Percentiles rank a stretch among this genome's conserved stretches.
Conservation (phyloP, 2,888 invertebrate species). For the Acanthococcus lagerstroemiae region DNA sequence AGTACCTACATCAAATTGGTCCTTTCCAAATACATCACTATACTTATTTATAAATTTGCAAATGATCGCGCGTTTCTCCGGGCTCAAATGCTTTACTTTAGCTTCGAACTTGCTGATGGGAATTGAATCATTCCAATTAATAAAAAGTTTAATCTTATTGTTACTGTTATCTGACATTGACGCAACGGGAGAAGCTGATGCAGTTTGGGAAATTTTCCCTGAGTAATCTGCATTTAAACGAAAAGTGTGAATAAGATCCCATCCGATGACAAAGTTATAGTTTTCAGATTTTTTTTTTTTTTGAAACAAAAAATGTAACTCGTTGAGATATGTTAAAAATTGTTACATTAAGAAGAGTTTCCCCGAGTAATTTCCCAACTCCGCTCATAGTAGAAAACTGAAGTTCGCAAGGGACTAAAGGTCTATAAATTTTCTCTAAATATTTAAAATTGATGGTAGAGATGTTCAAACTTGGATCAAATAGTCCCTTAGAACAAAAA, state of each 20-base stretch:
- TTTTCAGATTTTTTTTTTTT: not conserved
- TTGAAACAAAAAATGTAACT: not conserved
- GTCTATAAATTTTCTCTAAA: not conserved
- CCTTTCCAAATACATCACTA: not conserved
- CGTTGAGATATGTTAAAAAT: not conserved
- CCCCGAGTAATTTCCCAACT: not conserved
- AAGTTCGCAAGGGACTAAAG: not conserved
- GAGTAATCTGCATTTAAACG: not conserved
- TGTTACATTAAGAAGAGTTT: not conserved
- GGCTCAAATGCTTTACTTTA: not conserved
- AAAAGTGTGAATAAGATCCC: not conserved
- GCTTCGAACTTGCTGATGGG: not conserved
- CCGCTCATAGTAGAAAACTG: conserved; percentile 1
- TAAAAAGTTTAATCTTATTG: not conserved
- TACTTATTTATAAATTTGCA: not conserved
- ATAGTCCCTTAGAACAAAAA: not conserved
- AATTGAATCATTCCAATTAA: conserved; percentile 5
- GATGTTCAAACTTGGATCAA: not conserved
- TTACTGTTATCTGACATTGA: not conserved
- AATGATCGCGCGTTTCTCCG: not conserved
- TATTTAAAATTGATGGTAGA: not conserved
- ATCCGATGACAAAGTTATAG: not conserved
- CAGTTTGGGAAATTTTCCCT: not conserved
- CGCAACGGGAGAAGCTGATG: too few relatives aligned
- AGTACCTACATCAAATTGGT: conserved; percentile 14